Conservation (phyloP, 2,113 vertebrate genomes). For the Phycodurus eques region DNA sequence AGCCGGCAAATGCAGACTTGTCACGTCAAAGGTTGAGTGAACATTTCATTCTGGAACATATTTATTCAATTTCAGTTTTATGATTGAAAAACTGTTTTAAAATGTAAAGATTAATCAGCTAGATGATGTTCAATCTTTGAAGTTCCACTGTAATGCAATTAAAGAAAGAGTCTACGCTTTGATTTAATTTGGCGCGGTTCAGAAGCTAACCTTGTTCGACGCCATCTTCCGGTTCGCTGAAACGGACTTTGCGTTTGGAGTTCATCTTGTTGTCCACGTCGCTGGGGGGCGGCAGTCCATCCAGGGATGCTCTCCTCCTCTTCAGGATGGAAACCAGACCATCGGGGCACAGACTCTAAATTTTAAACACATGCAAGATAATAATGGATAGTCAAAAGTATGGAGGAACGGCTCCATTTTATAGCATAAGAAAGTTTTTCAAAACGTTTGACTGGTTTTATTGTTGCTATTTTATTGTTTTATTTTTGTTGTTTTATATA, state of each 20-base stretch:
- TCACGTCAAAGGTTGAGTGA: neutral
- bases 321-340: slow-evolving; percentile 95
- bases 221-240: slow-evolving; percentile 84
- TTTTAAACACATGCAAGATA: neutral
- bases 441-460: too few relatives aligned
- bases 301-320: slow-evolving; percentile 81
- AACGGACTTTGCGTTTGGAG: slow-evolving; percentile 87
- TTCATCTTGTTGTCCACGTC: slow-evolving; percentile 61
- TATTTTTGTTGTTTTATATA: too few relatives aligned
- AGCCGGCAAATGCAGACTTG: too few relatives aligned
- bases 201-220: slow-evolving; percentile 71
- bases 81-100: too few relatives aligned
- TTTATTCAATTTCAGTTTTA: too few relatives aligned
- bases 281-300: slow-evolving; percentile 66
- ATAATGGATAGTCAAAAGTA: neutral
- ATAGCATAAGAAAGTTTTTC: too few relatives aligned
- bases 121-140: too few relatives aligned
- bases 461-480: too few relatives aligned
- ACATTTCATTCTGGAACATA: neutral
- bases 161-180: neutral
- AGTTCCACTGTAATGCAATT: neutral
- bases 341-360: slow-evolving; percentile 80
- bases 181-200: too few relatives aligned
- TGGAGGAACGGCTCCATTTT: neutral
- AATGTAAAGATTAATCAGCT: too few relatives aligned